Conservation (phyloP, 2,797 vertebrate genomes). For the Neomorphus geoffroyi region DNA sequence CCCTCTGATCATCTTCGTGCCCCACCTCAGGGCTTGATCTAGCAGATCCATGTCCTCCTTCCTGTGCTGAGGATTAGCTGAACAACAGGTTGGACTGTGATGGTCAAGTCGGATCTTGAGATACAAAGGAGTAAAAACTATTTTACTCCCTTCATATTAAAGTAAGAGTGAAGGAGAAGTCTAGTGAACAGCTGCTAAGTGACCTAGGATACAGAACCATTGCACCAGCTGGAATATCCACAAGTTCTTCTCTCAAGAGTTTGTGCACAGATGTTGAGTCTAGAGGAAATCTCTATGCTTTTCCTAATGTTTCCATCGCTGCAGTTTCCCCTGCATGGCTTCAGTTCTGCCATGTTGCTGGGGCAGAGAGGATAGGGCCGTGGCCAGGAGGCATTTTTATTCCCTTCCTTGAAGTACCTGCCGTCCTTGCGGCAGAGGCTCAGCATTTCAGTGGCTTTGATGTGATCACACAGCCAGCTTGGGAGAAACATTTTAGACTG, state of each 20-base stretch:
- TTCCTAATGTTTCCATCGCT: background rate
- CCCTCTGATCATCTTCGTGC: too few species aligned
- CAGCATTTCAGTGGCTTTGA: background rate
- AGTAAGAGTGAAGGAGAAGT: background rate
- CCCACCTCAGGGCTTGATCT: too few species aligned
- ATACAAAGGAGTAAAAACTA: background rate
- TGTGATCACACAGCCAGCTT: background rate
- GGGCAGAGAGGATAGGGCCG: background rate
- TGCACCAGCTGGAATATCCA: background rate
- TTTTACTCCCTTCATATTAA: background rate
- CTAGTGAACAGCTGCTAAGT: background rate
- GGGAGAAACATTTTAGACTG: background rate
- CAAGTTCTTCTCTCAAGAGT: background rate
- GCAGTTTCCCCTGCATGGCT: accelerated
- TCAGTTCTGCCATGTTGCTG: background rate
- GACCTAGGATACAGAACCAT: background rate
- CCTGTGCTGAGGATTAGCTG: background rate
- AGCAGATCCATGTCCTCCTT: too few species aligned
- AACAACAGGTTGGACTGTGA: background rate
- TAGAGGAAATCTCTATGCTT: background rate
- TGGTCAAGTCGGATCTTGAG: background rate
- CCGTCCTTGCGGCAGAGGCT: background rate
- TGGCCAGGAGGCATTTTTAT: background rate
- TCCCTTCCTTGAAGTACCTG: background rate
- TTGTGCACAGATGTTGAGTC: background rate